Evolutionary conservation across 1,140 invertebrate genomes (phyloP), one percentile per base, ranked within the genome.

Genomic region (Bombus breviceps): DNA sequence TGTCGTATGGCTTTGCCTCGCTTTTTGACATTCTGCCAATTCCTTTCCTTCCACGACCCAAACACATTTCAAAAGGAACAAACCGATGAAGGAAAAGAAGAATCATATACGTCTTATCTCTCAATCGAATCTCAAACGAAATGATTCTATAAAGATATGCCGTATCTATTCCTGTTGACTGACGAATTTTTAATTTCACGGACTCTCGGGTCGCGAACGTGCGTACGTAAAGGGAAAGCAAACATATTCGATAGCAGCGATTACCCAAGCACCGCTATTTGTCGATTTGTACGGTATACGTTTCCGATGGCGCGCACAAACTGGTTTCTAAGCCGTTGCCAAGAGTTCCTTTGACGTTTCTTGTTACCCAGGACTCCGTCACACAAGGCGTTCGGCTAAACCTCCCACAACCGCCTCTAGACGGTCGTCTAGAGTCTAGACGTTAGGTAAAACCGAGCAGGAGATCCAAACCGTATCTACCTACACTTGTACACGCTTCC

Each of bases 371-470:
- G 80, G 15, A 6, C 72, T 62, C 39, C 76, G 80, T 85, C 66
- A 53, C 47, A 72, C 66, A 72, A 80, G 77, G 39, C 76, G 83
- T 73, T 73, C 71, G 53, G 12, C 41, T 53, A 81, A 59, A 74
- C 71, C 79, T 43, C 62, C 66, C 12, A 59, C 86, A 74, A 73
- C 79, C 66, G 66, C 53, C 47, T 53, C 75, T 43, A 78, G 77
- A 66, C 73, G 43, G 59, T 83, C 74, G 64, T 89, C 76, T 83
- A 75, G 73, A 69, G 64, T 89, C 80, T 89, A 79, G 77, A 73
- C 69, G 81, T 79, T 86, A 77, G 73, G 83, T 88, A 91, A 88
- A 91, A 90, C 87, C 87, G 78, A 89, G 79, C 18, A 28, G 69
- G 34, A 77, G 75, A 53, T 75, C 34, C 76, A 37, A 69, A 12